These are phyloP conservation scores for Trachymyrmex septentrionalis DNA, from an alignment of 1,140 invertebrate species.

Conservation along the genomic window DNA sequence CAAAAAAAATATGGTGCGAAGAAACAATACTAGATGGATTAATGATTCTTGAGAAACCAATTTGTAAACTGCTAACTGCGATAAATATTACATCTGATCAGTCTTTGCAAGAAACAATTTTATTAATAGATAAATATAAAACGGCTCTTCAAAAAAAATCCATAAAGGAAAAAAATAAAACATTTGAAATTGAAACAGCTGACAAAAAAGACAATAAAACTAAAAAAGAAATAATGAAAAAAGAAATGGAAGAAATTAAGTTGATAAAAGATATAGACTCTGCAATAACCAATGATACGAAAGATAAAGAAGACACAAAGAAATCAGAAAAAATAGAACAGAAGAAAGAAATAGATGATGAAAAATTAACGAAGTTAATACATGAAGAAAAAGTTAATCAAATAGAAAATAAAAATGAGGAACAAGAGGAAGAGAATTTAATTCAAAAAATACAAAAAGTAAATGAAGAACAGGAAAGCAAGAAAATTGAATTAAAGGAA, in stretches of 20 bases:
- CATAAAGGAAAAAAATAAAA: neutral
- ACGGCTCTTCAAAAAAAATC: neutral
- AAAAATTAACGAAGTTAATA: neutral
- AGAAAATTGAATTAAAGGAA: slow-evolving; percentile 65
- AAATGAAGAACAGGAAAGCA: slow-evolving; percentile 2
- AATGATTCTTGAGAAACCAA: slow-evolving; percentile 46
- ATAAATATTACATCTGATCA: slow-evolving; percentile 47
- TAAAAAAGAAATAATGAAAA: slow-evolving; percentile 12
- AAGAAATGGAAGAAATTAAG: slow-evolving; percentile 21
- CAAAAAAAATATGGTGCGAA: slow-evolving; percentile 51
- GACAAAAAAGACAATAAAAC: neutral
- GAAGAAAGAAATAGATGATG: neutral
- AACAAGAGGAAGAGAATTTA: slow-evolving; percentile 51
- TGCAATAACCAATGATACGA: slow-evolving; percentile 37
- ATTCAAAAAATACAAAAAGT: slow-evolving; percentile 24
- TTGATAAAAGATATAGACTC: slow-evolving; percentile 65
- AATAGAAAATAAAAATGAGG: slow-evolving; percentile 61
- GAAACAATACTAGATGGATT: slow-evolving; percentile 50
- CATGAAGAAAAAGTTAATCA: slow-evolving; percentile 57
- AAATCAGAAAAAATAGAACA: slow-evolving; percentile 36
- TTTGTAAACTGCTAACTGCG: slow-evolving; percentile 21
- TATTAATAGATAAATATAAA: slow-evolving; percentile 1
- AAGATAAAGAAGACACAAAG: slow-evolving; percentile 52
- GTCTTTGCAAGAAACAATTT: slow-evolving; percentile 22
- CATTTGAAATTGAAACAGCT: slow-evolving; percentile 17